Base-by-base conservation (phyloP, 2,888 invertebrate genomes). In the Cheilosia variabilis region DNA sequence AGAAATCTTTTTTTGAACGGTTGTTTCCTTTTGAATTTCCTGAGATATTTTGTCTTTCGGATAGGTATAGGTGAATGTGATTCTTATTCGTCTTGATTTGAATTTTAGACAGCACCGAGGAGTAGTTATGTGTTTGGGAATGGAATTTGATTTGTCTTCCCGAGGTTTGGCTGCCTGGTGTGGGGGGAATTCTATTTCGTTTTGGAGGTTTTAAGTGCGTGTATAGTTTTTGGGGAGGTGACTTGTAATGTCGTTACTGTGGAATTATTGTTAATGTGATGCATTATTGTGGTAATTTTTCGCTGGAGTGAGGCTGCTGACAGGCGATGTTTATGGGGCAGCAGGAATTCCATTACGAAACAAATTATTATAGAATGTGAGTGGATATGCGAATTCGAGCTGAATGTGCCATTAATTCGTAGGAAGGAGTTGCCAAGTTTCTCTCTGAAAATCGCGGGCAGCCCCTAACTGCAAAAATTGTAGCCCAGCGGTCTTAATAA, bases 91-190 rank as follows among this genome's bases (percentile, higher is more conserved):
- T 31, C 13, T 50, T 50, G 63, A 72, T 62, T 62, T 72, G 53
- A 34, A 62, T 62, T 73, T 63, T 3, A 53, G 53, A 53, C 17
- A 24, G 43, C 17, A n/a, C 15, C 17, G 13, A 15, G 27, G 68
- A 34, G 58, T 45, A 7, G 27, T 19, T 22, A 2, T 22, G 22
- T 69, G 58, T 37, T 37, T 27, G 43, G 52, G 41, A 37, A 73
- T 73, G 68, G 78, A 65, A 82, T 71, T 57, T 76, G 65, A 71
- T 65, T 63, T 84, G 57, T 75, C 53, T 69, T 65, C 68, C 73
- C 71, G 79, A 66, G 77, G 60, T 55, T 71, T 69, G 31, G 53
- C 13, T 45, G 43, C 9, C 2, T 50, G 60, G 68, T 78, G 62
- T 72, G 62, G 41, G 68, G 43, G 68, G 62, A 53, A 43, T 37